Conservation (phyloP, 2,797 vertebrate species). For the Cirrhinus molitorella region DNA sequence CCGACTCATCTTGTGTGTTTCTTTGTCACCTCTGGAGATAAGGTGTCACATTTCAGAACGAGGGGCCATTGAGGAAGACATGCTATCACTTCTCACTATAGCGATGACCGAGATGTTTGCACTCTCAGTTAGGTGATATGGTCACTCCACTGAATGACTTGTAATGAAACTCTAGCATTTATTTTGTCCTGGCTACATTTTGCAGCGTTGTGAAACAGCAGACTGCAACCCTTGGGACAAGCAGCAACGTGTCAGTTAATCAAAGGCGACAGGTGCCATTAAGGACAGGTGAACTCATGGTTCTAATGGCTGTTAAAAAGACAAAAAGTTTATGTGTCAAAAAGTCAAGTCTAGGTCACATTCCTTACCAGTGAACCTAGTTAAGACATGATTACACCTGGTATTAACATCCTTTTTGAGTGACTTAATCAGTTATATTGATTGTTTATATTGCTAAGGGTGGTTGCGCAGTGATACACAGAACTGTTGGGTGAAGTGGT, state of each 20-base stretch:
- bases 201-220: conserved; percentile 34
- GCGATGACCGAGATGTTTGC: conserved; percentile 53
- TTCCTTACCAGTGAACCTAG: not conserved
- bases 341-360: conserved; percentile 30
- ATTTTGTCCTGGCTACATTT: conserved; percentile 14
- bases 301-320: conserved; percentile 12
- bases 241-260: conserved; percentile 33
- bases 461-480: not conserved
- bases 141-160: conserved; percentile 46
- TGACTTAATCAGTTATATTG: not conserved
- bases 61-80: conserved; percentile 62
- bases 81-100: conserved; percentile 60
- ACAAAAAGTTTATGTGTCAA: conserved; percentile 3
- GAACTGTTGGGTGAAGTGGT: not conserved
- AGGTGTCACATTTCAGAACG: conserved; percentile 66
- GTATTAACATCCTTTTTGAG: not conserved
- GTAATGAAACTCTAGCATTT: conserved; percentile 44
- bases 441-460: not conserved
- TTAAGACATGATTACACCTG: conserved; percentile 2
- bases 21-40: conserved; percentile 65
- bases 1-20: conserved; percentile 46
- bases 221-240: conserved; percentile 19
- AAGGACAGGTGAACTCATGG: conserved; percentile 16
- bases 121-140: conserved; percentile 52
- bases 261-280: conserved; percentile 2